These are phyloP conservation scores for Odocoileus hemionus DNA, from an alignment of 2,113 vertebrate genomes.

Conservation along the genomic window DNA sequence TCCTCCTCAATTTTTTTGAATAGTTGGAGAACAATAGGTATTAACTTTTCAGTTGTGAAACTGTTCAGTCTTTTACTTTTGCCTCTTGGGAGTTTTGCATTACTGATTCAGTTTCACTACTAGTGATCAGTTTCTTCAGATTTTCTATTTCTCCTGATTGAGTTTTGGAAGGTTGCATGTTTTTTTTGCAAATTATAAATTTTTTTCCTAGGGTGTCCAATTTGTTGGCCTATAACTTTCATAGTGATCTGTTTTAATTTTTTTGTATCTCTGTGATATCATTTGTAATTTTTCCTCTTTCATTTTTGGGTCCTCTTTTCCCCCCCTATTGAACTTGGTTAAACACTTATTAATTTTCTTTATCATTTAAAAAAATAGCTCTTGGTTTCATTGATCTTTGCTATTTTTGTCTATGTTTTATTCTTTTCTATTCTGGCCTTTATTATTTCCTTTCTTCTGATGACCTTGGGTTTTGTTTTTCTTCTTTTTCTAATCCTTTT, in stretches of 20 bases:
- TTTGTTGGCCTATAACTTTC: not conserved
- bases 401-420: not conserved
- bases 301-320: not conserved
- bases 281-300: not conserved
- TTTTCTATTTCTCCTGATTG: not conserved
- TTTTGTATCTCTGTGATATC: not conserved
- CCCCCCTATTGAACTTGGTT: not conserved
- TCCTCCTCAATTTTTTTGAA: not conserved
- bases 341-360: not conserved
- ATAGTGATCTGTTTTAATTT: not conserved
- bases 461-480: not conserved
- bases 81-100: not conserved
- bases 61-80: not conserved
- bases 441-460: not conserved
- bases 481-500: not conserved
- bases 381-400: not conserved
- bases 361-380: not conserved
- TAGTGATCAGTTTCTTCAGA: not conserved
- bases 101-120: not conserved
- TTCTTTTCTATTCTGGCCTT: not conserved
- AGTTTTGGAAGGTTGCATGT: not conserved
- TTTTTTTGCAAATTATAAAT: not conserved
- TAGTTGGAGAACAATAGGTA: not conserved
- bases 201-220: not conserved
- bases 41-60: not conserved